phyloP scores from a whole-genome alignment of 2,113 vertebrate species.

The Silurus glanis region DNA sequence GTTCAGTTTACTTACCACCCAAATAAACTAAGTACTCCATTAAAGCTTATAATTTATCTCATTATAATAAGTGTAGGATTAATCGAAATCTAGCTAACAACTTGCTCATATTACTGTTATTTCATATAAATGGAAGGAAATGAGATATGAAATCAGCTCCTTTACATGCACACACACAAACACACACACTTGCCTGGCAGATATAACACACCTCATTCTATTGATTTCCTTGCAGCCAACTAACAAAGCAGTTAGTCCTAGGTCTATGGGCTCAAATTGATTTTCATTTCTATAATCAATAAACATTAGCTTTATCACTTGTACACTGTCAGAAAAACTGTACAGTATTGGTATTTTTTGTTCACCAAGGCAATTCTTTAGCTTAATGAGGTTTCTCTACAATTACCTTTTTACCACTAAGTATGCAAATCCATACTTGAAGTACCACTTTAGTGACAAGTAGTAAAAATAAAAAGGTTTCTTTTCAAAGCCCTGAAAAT shows the following conservation, averaged over 20 bases:
- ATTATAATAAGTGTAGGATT: neutral
- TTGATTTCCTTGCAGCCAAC: neutral
- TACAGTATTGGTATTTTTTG: neutral
- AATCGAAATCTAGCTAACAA: neutral
- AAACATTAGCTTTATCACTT: neutral
- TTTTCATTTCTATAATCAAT: constrained; percentile 27
- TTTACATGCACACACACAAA: neutral
- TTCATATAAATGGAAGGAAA: constrained; percentile 7
- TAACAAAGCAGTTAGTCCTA: constrained; percentile 2
- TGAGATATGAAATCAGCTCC: neutral
- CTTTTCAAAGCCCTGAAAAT: neutral
- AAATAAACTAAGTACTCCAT: neutral
- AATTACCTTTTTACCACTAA: neutral
- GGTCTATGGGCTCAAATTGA: constrained; percentile 17
- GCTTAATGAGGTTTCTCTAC: constrained; percentile 3
- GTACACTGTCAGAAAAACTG: neutral
- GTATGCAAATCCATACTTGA: neutral
- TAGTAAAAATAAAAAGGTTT: neutral
- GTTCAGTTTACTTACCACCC: neutral
- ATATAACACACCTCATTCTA: neutral
- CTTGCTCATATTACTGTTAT: neutral
- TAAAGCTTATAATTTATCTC: neutral
- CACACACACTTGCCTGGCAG: constrained; percentile 1
- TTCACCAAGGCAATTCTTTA: neutral
- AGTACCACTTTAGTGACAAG: neutral